Conservation (phyloP, 1,140 invertebrate species). For the Leucophenga varia region DNA sequence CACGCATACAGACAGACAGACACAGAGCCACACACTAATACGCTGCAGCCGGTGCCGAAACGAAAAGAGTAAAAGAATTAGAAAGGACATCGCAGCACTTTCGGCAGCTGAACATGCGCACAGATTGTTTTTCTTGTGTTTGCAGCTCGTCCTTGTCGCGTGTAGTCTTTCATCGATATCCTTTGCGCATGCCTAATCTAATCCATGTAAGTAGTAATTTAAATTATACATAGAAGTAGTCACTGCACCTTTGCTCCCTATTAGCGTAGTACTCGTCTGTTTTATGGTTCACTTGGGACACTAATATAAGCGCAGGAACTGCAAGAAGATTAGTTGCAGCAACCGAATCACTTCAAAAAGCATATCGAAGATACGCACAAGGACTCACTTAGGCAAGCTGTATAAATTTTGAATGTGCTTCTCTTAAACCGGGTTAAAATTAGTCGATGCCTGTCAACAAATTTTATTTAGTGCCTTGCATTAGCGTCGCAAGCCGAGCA, state of each 20-base stretch:
- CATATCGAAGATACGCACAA: conserved; percentile 11
- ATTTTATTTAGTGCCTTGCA: conserved; percentile 42
- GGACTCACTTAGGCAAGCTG: conserved; percentile 17
- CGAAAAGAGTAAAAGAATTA: too few species aligned
- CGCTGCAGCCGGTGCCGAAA: not conserved
- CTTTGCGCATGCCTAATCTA: conserved; percentile 5
- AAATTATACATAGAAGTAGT: conserved; percentile 5
- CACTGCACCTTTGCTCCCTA: conserved; percentile 47
- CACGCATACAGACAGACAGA: conserved; percentile 12
- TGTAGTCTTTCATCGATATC: not conserved
- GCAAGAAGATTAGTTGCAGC: too few species aligned
- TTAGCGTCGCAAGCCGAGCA: conserved; percentile 24
- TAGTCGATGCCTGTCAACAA: conserved; percentile 51
- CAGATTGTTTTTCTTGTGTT: not conserved
- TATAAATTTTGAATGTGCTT: conserved; percentile 6
- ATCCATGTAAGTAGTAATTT: conserved; percentile 23
- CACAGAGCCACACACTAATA: too few species aligned
- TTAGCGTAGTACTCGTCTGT: conserved; percentile 41
- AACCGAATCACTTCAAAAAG: conserved; percentile 38
- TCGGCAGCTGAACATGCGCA: conserved; percentile 11
- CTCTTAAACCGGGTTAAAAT: conserved; percentile 42
- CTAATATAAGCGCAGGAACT: conserved; percentile 32
- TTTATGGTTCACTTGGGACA: conserved; percentile 24
- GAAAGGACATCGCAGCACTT: not conserved
- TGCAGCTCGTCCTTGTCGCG: too few species aligned